Evolutionary conservation across 2,888 invertebrate species (phyloP), one percentile per base, ranked within the genome.

Genomic region (Drosophila longiperda): DNA sequence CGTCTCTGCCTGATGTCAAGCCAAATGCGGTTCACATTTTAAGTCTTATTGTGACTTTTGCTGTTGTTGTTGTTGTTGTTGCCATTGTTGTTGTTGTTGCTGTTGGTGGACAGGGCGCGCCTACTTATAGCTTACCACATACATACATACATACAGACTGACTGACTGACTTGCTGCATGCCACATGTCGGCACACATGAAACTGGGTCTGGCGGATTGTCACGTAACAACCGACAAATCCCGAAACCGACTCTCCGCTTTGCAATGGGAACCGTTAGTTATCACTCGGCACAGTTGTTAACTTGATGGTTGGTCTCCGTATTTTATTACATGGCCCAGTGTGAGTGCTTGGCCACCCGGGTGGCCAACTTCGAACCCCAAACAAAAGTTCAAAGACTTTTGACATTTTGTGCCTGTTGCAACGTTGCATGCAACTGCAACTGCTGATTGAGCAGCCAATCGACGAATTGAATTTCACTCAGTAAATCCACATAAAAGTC

Each of bases 331-430:
- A 66, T 50, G 29, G 29, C 17, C 36, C 40, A 34, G 42, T 45
- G 69, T 38, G 40, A 55, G 33, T 32, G 54, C 17, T 23, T 5
- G 77, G 55, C 79, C 74, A 77, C 80, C 77, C 80, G 77, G 54
- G 36, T 57, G 42, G 70, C 40, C 48, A 61, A n/a, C n/a, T 38
- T 38, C 26, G 17, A 45, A 34, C 20, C 49, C 38, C 45, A 45
- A 55, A 38, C 55, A 72, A 79, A 82, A 81, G 87, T 87, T 87
- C 87, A 83, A 81, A 83, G 87, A 79, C 87, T 80, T 85, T 72
- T 83, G 83, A 87, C 87, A 83, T 87, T 83, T 85, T 62, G 48
- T 77, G 72, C 52, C 26, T 70, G 68, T 64, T 67, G 75, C 68
- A 64, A 65, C 54, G 36, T 52, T 36, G 58, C 61, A 55, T 78